Conservation (phyloP, 1,140 invertebrate species). For the Macrostomum lignano region DNA sequence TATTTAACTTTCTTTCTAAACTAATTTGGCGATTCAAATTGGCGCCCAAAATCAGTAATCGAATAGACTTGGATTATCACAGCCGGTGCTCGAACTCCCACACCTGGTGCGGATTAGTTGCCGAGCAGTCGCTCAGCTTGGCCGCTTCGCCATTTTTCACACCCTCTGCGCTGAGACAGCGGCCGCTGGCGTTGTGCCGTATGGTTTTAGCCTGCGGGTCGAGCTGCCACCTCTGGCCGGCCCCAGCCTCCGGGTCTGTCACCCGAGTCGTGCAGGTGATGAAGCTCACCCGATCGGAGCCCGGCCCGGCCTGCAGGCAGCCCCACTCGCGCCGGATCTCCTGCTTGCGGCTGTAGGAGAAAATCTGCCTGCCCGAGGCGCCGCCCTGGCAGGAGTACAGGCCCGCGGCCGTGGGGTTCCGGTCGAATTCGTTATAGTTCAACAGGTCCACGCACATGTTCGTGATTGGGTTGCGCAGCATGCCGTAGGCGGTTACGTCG, state of each 20-base stretch:
- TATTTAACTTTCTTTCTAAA: too few relatives aligned
- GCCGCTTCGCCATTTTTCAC: too few relatives aligned
- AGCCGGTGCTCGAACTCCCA: too few relatives aligned
- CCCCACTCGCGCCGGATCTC: slow-evolving; percentile 1
- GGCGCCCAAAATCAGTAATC: too few relatives aligned
- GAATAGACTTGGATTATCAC: too few relatives aligned
- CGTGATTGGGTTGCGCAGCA: slow-evolving; percentile 27
- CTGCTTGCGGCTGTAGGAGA: background rate
- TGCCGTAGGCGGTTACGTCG: background rate
- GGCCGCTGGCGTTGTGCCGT: too few relatives aligned
- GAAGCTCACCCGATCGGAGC: background rate
- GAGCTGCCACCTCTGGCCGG: too few relatives aligned
- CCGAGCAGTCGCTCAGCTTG: too few relatives aligned
- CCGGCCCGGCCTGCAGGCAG: background rate
- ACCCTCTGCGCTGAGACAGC: too few relatives aligned
- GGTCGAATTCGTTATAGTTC: slow-evolving; percentile 39
- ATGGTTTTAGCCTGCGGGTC: too few relatives aligned
- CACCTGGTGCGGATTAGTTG: too few relatives aligned
- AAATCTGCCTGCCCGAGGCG: slow-evolving; percentile 33
- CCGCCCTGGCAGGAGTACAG: slow-evolving; percentile 44
- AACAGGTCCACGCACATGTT: slow-evolving; percentile 49
- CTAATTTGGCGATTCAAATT: too few relatives aligned
- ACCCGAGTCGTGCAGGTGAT: background rate
- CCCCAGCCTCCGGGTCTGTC: background rate
- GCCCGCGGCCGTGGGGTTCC: slow-evolving; percentile 28